A percentile compares a stretch with the other conserved stretches of the same genome.
phyloP scores from a whole-genome alignment of 2,113 vertebrate genomes.

The Siphamia tubifer region DNA sequence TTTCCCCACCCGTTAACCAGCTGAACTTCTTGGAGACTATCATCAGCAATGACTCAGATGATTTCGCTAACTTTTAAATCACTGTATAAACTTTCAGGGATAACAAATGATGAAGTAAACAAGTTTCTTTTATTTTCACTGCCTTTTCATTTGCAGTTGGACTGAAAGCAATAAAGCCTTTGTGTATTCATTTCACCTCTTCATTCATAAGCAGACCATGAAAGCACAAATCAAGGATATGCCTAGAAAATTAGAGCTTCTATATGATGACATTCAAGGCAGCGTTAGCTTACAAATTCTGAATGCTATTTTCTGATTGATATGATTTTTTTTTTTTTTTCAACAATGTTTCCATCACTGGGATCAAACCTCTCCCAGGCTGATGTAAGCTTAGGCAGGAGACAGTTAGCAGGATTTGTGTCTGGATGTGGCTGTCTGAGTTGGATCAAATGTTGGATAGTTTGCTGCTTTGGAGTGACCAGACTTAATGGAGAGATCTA shows the following conservation, averaged over 20 bases:
- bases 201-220: constrained; percentile 25
- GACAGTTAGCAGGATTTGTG: constrained; percentile 54
- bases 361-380: constrained; percentile 22
- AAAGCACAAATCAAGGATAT: constrained; percentile 13
- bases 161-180: constrained; percentile 38
- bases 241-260: constrained; percentile 1
- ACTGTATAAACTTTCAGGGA: constrained; percentile 64
- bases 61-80: constrained; percentile 36
- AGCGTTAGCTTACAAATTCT: not conserved
- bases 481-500: constrained; percentile 56
- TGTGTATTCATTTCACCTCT: constrained; percentile 18
- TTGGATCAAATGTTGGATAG: constrained; percentile 71
- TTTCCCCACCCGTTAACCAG: constrained; percentile 12
- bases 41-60: constrained; percentile 52
- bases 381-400: constrained; percentile 60
- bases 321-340: constrained; percentile 32
- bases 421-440: constrained; percentile 65
- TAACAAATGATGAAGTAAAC: constrained; percentile 66
- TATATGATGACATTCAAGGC: constrained; percentile 4
- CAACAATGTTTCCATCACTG: constrained; percentile 31
- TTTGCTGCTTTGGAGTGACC: constrained; percentile 57
- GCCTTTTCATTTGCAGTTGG: constrained; percentile 46
- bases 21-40: constrained; percentile 61
- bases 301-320: not conserved
- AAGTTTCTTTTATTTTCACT: constrained; percentile 62